phyloP scores from a whole-genome alignment of 1,140 invertebrate species.

The Brachionus rotundiformis region DNA sequence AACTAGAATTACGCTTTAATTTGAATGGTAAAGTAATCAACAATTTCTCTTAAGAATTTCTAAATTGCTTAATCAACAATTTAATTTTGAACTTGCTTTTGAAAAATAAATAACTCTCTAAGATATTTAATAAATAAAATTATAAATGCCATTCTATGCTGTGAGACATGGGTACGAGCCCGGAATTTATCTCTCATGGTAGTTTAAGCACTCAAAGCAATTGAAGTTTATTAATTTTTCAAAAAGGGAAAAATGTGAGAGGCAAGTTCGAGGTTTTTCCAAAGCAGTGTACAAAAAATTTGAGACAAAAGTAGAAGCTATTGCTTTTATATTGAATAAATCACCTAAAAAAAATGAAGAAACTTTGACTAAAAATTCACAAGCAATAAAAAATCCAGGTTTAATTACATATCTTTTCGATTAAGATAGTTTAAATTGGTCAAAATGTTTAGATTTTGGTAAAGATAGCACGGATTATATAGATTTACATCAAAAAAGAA shows the following conservation, averaged over 20 bases:
- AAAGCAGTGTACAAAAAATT: slow-evolving; percentile 52
- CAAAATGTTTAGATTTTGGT: slow-evolving; percentile 18
- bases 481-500: neutral
- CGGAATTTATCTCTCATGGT: slow-evolving; percentile 45
- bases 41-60: neutral
- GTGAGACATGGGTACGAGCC: slow-evolving; percentile 25
- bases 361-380: neutral
- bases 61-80: too few species aligned
- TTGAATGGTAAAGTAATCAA: neutral
- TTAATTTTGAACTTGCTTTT: too few species aligned
- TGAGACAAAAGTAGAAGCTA: neutral
- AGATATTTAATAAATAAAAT: neutral
- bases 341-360: neutral
- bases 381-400: neutral
- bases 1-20: neutral
- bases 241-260: slow-evolving; percentile 24
- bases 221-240: neutral
- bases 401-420: neutral
- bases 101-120: too few species aligned
- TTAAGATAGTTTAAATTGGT: neutral
- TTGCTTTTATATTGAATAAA: slow-evolving; percentile 20
- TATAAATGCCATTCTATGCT: slow-evolving; percentile 46
- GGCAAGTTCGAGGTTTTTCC: slow-evolving; percentile 44
- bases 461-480: neutral
- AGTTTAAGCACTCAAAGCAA: neutral